These are phyloP conservation scores for Capromys pilorides DNA, from an alignment of 2,797 vertebrate species.

Conservation along the genomic window DNA sequence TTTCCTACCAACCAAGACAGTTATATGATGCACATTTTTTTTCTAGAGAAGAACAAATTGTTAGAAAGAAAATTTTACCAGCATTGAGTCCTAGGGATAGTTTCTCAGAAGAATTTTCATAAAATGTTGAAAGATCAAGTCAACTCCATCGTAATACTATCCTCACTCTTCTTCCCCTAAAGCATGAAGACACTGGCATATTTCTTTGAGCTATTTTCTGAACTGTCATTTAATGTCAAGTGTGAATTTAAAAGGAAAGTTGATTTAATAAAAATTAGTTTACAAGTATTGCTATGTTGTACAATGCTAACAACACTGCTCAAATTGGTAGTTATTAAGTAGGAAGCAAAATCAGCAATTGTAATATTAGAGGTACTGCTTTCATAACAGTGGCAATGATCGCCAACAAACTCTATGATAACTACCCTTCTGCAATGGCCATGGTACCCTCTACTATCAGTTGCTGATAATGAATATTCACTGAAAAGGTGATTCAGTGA, in stretches of 20 bases:
- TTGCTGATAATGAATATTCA: not conserved
- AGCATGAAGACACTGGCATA: not conserved
- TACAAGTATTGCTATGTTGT: not conserved
- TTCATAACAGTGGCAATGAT: not conserved
- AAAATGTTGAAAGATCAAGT: not conserved
- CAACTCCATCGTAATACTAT: not conserved
- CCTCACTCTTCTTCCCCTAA: not conserved
- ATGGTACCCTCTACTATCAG: not conserved
- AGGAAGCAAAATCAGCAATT: not conserved
- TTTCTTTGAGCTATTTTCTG: slow-evolving; percentile 39
- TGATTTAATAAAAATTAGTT: slow-evolving; percentile 8
- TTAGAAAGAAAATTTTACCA: not conserved
- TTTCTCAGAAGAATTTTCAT: slow-evolving; percentile 19
- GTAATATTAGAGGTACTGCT: not conserved
- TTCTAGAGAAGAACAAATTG: not conserved
- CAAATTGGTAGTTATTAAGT: not conserved
- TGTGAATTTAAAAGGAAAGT: not conserved
- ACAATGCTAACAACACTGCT: not conserved
- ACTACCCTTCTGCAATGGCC: not conserved
- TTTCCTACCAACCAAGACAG: slow-evolving; percentile 52
- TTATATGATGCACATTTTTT: slow-evolving; percentile 1
- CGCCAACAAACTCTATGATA: not conserved
- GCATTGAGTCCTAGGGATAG: not conserved
- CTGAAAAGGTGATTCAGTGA: not conserved
- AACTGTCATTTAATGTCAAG: not conserved